These are phyloP conservation scores for Discoglossus pictus DNA, from an alignment of 2,797 vertebrate genomes.

Conservation along the genomic window DNA sequence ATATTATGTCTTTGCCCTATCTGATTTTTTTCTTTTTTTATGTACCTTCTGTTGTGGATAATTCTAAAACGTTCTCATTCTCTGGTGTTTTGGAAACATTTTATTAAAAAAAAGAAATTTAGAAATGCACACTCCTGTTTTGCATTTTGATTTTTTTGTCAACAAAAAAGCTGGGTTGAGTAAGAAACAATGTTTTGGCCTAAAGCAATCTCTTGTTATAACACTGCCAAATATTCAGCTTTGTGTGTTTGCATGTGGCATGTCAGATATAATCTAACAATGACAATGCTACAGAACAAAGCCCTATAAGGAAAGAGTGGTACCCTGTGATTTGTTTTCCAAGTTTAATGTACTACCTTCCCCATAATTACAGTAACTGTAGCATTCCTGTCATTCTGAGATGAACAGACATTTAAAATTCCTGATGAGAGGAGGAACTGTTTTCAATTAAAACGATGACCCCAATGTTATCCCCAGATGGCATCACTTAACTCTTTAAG, in stretches of 20 bases:
- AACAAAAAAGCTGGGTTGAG: constrained; percentile 13
- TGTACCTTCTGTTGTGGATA: too few relatives aligned
- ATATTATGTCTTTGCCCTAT: not conserved
- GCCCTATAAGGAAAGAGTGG: not conserved
- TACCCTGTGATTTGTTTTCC: not conserved
- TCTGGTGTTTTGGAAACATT: constrained; percentile 13
- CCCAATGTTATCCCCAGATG: constrained; percentile 21
- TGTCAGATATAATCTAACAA: constrained; percentile 1
- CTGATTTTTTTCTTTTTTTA: not conserved
- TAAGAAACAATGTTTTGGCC: constrained; percentile 12
- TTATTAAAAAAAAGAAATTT: constrained; percentile 2
- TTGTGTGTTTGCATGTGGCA: constrained; percentile 7
- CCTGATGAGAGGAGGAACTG: constrained; percentile 11
- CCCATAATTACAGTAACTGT: not conserved
- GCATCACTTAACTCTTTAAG: constrained; percentile 28
- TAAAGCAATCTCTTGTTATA: constrained; percentile 23
- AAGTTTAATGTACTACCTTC: constrained; percentile 1
- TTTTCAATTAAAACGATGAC: constrained; percentile 30
- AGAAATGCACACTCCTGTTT: constrained; percentile 28
- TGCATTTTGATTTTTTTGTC: constrained; percentile 28
- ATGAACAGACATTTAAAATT: not conserved
- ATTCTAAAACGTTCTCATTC: not conserved
- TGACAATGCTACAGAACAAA: not conserved
- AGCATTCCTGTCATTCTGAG: constrained; percentile 6
- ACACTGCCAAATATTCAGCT: constrained; percentile 21